Evolutionary conservation across 2,797 vertebrate genomes (phyloP).

Genomic region (Sternarchorhynchus goeldii): DNA sequence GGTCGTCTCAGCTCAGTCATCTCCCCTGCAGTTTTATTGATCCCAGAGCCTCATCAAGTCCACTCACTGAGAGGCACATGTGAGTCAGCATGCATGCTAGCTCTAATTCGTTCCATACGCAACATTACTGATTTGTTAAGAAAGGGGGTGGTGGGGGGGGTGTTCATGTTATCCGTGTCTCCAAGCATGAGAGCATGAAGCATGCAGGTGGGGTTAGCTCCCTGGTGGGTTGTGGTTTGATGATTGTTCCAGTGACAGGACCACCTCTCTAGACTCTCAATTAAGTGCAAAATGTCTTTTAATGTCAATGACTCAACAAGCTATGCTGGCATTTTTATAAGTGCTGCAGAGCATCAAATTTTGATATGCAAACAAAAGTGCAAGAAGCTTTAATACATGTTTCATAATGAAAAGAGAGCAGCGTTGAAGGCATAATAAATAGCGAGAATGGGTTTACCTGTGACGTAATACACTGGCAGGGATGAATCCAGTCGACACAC

Average conservation of each 20-base stretch:
- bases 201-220: slow-evolving; percentile 22
- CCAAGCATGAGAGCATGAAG: background rate
- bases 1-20: slow-evolving; percentile 28
- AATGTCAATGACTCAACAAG: slow-evolving; percentile 23
- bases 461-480: slow-evolving; percentile 34
- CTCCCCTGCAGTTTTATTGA: slow-evolving; percentile 51
- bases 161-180: background rate
- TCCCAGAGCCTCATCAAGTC: slow-evolving; percentile 52
- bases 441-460: background rate
- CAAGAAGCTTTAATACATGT: slow-evolving; percentile 3
- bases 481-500: slow-evolving; percentile 6
- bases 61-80: slow-evolving; percentile 49
- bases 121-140: slow-evolving; percentile 41
- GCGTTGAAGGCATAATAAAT: slow-evolving; percentile 13
- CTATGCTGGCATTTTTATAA: slow-evolving; percentile 13
- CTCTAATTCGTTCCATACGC: slow-evolving; percentile 56
- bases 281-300: slow-evolving; percentile 30
- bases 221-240: slow-evolving; percentile 20
- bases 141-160: background rate
- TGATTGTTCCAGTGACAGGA: slow-evolving; percentile 11
- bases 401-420: slow-evolving; percentile 5
- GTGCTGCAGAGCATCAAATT: background rate
- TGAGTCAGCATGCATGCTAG: slow-evolving; percentile 50
- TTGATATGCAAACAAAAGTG: slow-evolving; percentile 14
- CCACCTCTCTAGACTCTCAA: background rate